Percentiles rank a stretch among this genome's conserved stretches.
Evolutionary conservation across 2,113 vertebrate genomes (phyloP).

Genomic region (Dasyprocta punctata): DNA sequence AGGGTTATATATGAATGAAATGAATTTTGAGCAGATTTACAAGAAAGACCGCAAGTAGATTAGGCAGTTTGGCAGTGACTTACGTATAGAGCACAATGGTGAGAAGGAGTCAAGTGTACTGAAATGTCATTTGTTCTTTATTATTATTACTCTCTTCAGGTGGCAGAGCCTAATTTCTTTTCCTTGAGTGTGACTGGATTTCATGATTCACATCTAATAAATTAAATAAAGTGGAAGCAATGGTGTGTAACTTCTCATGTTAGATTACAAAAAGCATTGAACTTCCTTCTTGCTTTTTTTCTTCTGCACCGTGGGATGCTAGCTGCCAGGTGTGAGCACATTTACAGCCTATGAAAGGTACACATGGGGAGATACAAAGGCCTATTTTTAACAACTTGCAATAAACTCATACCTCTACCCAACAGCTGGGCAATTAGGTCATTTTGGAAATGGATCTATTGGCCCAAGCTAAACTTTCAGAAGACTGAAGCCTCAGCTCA

Average conservation of each 20-base stretch:
- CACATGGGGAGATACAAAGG: background rate
- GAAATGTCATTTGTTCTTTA: background rate
- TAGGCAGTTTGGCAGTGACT: background rate
- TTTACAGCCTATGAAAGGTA: background rate
- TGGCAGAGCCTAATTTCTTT: background rate
- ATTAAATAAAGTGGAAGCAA: background rate
- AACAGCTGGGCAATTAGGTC: background rate
- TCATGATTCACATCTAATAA: conserved; percentile 10
- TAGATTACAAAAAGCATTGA: background rate
- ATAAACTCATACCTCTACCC: background rate
- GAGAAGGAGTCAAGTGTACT: background rate
- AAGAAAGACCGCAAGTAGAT: background rate
- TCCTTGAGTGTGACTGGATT: background rate
- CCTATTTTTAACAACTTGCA: background rate
- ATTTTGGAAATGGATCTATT: background rate
- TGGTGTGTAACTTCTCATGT: background rate
- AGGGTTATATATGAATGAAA: background rate
- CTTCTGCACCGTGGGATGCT: background rate
- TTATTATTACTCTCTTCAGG: background rate
- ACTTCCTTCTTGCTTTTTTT: background rate
- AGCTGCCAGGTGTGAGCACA: background rate
- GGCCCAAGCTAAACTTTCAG: background rate
- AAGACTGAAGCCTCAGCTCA: background rate
- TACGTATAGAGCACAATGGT: background rate
- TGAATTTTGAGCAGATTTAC: background rate